Conservation (phyloP, 2,113 vertebrate genomes). For the Bufo gargarizans region DNA sequence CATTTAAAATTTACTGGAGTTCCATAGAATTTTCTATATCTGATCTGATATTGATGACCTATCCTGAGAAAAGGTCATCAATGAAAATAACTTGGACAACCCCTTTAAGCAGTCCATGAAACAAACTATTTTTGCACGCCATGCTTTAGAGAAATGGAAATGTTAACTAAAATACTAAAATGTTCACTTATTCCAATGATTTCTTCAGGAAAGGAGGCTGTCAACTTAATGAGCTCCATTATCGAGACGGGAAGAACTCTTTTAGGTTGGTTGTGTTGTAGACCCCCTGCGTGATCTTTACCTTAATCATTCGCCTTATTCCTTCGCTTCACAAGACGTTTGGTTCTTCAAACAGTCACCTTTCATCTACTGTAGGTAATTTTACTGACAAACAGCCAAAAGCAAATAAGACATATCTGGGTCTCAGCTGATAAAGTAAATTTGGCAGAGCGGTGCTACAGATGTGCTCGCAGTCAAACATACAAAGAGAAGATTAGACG, state of each 20-base stretch:
- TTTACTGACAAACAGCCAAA: constrained; percentile 43
- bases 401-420: constrained; percentile 47
- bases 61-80: too few relatives aligned
- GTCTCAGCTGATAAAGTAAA: constrained; percentile 37
- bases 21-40: too few relatives aligned
- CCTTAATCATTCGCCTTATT: not conserved
- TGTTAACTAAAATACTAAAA: not conserved
- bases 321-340: not conserved
- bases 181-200: not conserved
- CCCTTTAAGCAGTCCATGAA: not conserved
- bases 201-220: not conserved
- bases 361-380: constrained; percentile 31
- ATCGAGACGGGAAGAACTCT: not conserved
- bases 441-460: constrained; percentile 31
- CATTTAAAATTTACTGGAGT: too few relatives aligned
- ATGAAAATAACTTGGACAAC: too few relatives aligned
- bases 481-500: constrained; percentile 15
- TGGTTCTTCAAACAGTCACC: not conserved
- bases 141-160: not conserved
- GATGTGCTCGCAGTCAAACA: constrained; percentile 28
- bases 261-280: not conserved
- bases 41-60: too few relatives aligned
- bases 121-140: not conserved
- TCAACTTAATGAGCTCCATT: not conserved
- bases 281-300: not conserved